Conservation (phyloP, 2,797 vertebrate species). For the Neoniphon sammara region DNA sequence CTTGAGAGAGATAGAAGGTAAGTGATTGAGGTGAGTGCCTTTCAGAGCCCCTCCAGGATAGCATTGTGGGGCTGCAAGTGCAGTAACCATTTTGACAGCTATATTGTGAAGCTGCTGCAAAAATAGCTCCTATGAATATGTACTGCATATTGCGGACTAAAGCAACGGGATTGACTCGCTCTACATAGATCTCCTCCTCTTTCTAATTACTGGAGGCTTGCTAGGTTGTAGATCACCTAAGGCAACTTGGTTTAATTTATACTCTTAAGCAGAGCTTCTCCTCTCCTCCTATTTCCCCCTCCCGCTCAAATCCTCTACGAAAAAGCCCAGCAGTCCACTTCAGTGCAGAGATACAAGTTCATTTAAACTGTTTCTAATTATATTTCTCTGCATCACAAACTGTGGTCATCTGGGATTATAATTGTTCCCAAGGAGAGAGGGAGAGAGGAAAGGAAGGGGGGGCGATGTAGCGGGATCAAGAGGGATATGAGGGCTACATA, state of each 20-base stretch:
- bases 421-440: neutral
- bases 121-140: neutral
- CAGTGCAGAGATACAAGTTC: neutral
- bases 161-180: neutral
- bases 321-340: neutral
- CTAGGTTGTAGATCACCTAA: neutral
- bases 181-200: neutral
- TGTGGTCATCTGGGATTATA: neutral
- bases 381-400: neutral
- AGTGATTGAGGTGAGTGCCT: neutral
- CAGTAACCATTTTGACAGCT: conserved; percentile 7
- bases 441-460: neutral
- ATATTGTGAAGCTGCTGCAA: neutral
- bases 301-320: neutral
- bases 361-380: neutral
- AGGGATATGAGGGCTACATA: neutral
- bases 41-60: neutral
- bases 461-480: neutral
- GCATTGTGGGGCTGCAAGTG: neutral
- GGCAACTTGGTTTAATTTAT: neutral
- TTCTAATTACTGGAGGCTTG: neutral
- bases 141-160: neutral
- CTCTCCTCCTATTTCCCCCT: too few species aligned
- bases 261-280: neutral
- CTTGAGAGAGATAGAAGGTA: neutral